These are phyloP conservation scores for Perognathus longimembris DNA, from an alignment of 2,113 vertebrate genomes.

Conservation along the genomic window DNA sequence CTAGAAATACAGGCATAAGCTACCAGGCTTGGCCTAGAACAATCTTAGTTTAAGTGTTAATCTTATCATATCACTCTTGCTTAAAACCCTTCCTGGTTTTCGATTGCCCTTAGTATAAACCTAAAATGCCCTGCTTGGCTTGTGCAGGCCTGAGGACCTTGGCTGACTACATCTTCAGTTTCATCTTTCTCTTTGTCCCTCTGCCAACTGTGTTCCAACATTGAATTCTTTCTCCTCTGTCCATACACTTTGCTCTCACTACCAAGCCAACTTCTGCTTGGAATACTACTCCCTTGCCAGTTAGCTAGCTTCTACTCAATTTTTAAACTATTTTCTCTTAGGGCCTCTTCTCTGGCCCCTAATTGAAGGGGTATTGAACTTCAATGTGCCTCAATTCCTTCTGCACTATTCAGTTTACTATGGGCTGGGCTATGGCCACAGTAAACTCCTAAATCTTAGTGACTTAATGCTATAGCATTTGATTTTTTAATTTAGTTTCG, in stretches of 20 bases:
- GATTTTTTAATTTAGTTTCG: constrained; percentile 41
- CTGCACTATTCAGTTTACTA: not conserved
- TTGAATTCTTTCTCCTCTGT: not conserved
- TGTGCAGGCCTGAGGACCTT: not conserved
- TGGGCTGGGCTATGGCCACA: not conserved
- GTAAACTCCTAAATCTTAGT: not conserved
- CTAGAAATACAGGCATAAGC: no score
- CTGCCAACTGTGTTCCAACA: not conserved
- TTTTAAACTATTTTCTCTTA: constrained; percentile 13
- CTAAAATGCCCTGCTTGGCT: not conserved
- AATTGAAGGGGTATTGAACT: not conserved
- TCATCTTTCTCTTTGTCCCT: not conserved
- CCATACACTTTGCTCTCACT: not conserved
- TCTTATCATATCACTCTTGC: not conserved
- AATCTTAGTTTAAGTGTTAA: not conserved
- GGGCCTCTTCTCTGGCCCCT: not conserved
- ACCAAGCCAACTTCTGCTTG: not conserved
- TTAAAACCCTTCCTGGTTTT: constrained; percentile 44
- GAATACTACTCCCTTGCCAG: not conserved
- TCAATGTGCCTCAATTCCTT: not conserved
- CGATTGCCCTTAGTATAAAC: not conserved
- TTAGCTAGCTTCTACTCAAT: constrained; percentile 18
- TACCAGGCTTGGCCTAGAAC: no score
- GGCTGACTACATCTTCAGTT: not conserved
- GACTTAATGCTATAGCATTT: not conserved